Evolutionary conservation across 1,140 invertebrate genomes (phyloP).

Genomic region (Hyles vespertilio): DNA sequence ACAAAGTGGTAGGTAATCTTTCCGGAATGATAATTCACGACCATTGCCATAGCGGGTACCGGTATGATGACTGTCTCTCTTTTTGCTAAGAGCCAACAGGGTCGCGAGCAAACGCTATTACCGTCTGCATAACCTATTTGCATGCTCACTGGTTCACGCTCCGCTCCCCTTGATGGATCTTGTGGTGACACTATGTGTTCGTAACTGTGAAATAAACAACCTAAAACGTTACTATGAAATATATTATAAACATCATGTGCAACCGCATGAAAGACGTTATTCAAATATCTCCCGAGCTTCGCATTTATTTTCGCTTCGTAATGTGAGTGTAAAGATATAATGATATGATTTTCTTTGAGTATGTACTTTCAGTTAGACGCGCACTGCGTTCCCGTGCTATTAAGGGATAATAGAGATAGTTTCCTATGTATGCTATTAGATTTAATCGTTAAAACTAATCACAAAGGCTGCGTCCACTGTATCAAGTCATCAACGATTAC

Average conservation of each 20-base stretch:
- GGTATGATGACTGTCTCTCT: slow-evolving; percentile 6
- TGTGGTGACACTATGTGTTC: slow-evolving; percentile 23
- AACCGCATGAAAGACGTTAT: no score
- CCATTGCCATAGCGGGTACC: slow-evolving; percentile 8
- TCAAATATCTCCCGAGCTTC: no score
- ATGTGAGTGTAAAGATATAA: no score
- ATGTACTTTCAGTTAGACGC: slow-evolving; percentile 8
- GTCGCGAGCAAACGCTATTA: slow-evolving; percentile 30
- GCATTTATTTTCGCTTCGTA: no score
- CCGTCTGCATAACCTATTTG: slow-evolving; percentile 32
- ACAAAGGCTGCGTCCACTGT: no score
- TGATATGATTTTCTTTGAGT: no score
- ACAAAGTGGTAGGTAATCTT: slow-evolving; percentile 1
- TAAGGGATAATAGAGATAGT: no score
- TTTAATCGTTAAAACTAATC: no score
- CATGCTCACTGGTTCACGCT: slow-evolving; percentile 34
- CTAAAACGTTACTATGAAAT: no score
- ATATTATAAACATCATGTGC: no score
- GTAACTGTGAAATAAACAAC: slow-evolving; percentile 12
- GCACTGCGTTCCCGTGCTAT: no score
- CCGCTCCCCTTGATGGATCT: slow-evolving; percentile 22
- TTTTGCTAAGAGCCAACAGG: not conserved
- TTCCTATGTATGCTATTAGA: no score
- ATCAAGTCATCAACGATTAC: slow-evolving; percentile 23
- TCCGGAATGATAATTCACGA: slow-evolving; percentile 12